A percentile compares a stretch with the other conserved stretches of the same genome.
These are phyloP conservation scores for Hippoglossus hippoglossus DNA, from an alignment of 2,797 vertebrate species.

Conservation along the genomic window DNA sequence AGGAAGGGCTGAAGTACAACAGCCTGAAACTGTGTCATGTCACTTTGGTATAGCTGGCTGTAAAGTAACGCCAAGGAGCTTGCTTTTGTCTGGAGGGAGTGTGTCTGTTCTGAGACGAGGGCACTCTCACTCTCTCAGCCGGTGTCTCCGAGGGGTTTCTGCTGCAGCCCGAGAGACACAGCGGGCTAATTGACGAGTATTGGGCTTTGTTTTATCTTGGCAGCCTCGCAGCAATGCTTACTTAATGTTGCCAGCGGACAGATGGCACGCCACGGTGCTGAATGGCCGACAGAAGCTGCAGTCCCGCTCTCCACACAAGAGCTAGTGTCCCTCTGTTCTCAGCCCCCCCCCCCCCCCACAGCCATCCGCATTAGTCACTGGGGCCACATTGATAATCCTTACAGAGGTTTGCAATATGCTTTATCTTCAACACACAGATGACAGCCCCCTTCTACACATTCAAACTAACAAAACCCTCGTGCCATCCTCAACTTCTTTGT, in stretches of 20 bases:
- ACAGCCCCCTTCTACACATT: constrained; percentile 5
- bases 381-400: constrained; percentile 37
- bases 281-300: constrained; percentile 60
- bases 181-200: constrained; percentile 77
- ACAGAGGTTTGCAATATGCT: constrained; percentile 27
- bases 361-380: constrained; percentile 26
- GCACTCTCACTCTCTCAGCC: constrained; percentile 54
- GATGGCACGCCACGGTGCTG: constrained; percentile 72
- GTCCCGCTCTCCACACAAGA: constrained; percentile 45
- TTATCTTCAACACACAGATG: constrained; percentile 28
- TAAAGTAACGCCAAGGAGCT: constrained; percentile 50
- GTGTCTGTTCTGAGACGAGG: constrained; percentile 46
- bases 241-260: constrained; percentile 68
- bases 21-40: constrained; percentile 43
- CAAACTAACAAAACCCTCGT: constrained; percentile 8
- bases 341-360: background rate
- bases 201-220: constrained; percentile 80
- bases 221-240: constrained; percentile 60
- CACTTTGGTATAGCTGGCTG: constrained; percentile 26
- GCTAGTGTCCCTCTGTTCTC: constrained; percentile 54
- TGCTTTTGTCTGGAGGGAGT: constrained; percentile 58
- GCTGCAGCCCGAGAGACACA: constrained; percentile 68
- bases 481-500: constrained; percentile 7
- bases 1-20: background rate
- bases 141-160: constrained; percentile 49